Base-by-base conservation (phyloP, 2,113 vertebrate species). In the Talpa occidentalis region DNA sequence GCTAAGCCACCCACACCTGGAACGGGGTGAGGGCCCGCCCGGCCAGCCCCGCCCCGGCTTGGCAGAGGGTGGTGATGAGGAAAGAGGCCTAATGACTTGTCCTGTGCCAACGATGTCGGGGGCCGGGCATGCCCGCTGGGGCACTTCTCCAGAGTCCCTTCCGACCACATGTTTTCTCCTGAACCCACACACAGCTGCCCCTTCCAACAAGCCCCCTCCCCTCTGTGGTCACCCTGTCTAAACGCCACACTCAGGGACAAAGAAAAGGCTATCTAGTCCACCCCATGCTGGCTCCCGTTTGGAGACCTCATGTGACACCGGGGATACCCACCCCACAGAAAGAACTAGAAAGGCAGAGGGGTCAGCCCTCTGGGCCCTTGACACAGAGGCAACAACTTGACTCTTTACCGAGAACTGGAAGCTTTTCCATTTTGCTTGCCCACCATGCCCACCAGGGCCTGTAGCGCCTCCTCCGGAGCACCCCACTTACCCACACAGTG, bases 401-500 rank as follows among this genome's bases (percentile, higher is more conserved):
- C 22, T 91, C 28, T 88, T 82, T 22, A 77, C 37, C 42, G 26
- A 67, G 77, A 66, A 86, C 1, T 22, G 24, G 73, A 88, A 79
- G 54, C 49, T 15, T 52, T 21, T 22, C 54, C 54, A 56, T 21
- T 22, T 56, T 2, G 19, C 52, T 6, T 17, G 6, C 52, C 49
- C 52, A 3, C 52, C 52, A 16, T 19, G 52, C 52, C 52, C 17
- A 4, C 52, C 52, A 3, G 6, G n/a, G n/a, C 66, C 6, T n/a
- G 6, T 17, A 8, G 32, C 6, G 5, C 66, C n/a, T n/a, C 6
- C 32, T 16, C 64, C 32, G 10, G 0, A 0, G 4, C 24, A 0
- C 3, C 67, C 10, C 16, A 62, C 97, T n/a, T 97, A 99, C 99
- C 99, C 0, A 96, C 85, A 95, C 99, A 99, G 21, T 97, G 96